phyloP scores from a whole-genome alignment of 2,797 vertebrate genomes.

The Lutjanus argentimaculatus region DNA sequence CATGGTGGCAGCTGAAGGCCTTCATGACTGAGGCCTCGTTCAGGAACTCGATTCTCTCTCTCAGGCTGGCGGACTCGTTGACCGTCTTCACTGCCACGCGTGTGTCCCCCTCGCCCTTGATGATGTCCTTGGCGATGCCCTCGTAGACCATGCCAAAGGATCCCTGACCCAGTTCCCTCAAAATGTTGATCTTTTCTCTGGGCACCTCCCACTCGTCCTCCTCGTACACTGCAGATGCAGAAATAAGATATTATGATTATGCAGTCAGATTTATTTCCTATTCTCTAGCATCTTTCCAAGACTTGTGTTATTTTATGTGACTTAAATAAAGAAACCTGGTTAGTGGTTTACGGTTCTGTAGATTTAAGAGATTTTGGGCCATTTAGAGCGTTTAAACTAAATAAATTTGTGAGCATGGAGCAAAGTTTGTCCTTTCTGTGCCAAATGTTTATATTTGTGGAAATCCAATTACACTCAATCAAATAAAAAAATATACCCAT shows the following conservation, averaged over 20 bases:
- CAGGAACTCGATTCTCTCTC: slow-evolving; percentile 97
- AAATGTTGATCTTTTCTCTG: slow-evolving; percentile 93
- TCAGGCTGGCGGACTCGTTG: slow-evolving; percentile 94
- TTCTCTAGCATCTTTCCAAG: background rate
- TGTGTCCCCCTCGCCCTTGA: slow-evolving; percentile 92
- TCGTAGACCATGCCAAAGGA: slow-evolving; percentile 99
- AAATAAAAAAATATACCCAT: background rate
- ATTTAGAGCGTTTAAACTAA: background rate
- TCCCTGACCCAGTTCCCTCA: slow-evolving; percentile 95
- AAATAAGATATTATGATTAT: no score
- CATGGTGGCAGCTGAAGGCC: slow-evolving; percentile 97
- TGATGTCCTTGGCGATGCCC: slow-evolving; percentile 93
- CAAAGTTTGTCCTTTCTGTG: background rate
- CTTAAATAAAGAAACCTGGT: background rate
- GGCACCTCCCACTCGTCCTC: slow-evolving; percentile 97
- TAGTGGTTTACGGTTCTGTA: background rate
- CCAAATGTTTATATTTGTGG: slow-evolving; percentile 9
- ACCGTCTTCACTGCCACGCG: slow-evolving; percentile 96
- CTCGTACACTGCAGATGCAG: slow-evolving; percentile 89
- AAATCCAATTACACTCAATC: background rate
- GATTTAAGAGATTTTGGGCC: background rate
- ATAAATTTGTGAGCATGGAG: background rate
- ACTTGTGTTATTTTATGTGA: background rate
- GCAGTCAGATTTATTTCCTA: background rate
- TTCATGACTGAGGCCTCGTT: slow-evolving; percentile 99